Evolutionary conservation across 2,888 invertebrate species (phyloP).

Genomic region (Dioctria linearis): DNA sequence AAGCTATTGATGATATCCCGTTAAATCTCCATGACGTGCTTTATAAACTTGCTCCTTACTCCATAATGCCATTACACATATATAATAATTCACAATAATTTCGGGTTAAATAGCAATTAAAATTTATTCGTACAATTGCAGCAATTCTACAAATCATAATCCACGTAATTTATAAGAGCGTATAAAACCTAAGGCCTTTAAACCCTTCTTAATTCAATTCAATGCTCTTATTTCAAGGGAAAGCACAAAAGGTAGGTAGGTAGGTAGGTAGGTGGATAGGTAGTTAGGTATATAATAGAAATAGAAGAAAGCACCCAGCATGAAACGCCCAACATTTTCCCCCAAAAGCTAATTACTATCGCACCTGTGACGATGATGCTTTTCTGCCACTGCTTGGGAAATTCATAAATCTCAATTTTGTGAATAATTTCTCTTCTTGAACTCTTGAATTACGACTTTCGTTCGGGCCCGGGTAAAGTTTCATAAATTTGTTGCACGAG

Average conservation of each 20-base stretch:
- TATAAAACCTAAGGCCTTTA: constrained; percentile 24
- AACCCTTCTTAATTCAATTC: constrained; percentile 48
- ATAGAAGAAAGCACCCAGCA: constrained; percentile 20
- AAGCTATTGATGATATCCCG: too few relatives aligned
- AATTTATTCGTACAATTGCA: constrained; percentile 39
- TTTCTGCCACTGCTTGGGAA: constrained; percentile 49
- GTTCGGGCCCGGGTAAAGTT: constrained; percentile 43
- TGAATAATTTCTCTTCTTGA: constrained; percentile 53
- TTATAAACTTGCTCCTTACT: too few relatives aligned
- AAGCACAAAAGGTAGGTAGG: constrained; percentile 18
- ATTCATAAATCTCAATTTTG: constrained; percentile 52
- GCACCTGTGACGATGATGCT: constrained; percentile 52
- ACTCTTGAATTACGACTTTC: constrained; percentile 52
- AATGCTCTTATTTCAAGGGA: background rate
- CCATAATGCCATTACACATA: too few relatives aligned
- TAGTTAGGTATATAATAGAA: background rate
- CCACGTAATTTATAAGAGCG: constrained; percentile 35
- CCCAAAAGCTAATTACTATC: constrained; percentile 49
- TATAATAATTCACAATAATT: too few relatives aligned
- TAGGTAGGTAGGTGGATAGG: background rate
- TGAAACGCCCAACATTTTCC: background rate
- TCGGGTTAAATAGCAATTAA: constrained; percentile 3
- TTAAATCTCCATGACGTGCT: too few relatives aligned
- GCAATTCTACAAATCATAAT: constrained; percentile 46
- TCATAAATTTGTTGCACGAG: constrained; percentile 40